Evolutionary conservation across 2,113 vertebrate genomes (phyloP), one percentile per base, ranked within the genome.

Genomic region (Perognathus longimembris): DNA sequence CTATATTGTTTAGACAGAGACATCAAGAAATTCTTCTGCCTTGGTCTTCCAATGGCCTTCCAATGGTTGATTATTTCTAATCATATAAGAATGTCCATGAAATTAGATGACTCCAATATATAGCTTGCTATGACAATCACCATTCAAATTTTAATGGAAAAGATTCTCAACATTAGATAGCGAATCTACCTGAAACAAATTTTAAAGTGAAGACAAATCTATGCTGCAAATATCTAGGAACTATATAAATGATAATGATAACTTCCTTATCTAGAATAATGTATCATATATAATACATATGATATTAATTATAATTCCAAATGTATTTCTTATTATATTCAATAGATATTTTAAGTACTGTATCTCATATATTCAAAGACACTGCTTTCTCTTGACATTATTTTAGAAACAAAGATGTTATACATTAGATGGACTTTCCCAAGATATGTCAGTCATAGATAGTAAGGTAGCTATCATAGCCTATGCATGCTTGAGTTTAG

Each of bases 201-300:
- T 59, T 78, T 74, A 26, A 85, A 81, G 38, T 22, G 9, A 11
- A 85, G 4, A 45, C 30, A 73, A 87, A 63, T 63, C 30, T 78
- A n/a, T 59, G 9, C 69, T 78, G 66, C 22, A 91, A 83, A 70
- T 17, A 90, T 88, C n/a, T n/a, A 78, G 11, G 32, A 7, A 77
- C 75, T 75, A 75, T 40, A 54, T 22, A 84, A 92, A 84, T 59
- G 26, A 78, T 59, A 11, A 28, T 64, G 77, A 32, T 45, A 88
- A 70, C 71, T 93, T 90, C 50, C 32, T 66, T 79, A 69, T 71
- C 6, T 50, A 79, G 40, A 67, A 88, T 71, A 92, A 57, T 40
- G 1, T 64, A 1, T 26, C 17, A 21, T 40, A 20, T 3, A 67
- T 17, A 83, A 36, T 4, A 59, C 2, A 76, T 64, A 8, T 26